These are phyloP conservation scores for Aricia artaxerxes DNA, from an alignment of 2,888 invertebrate species.

Conservation along the genomic window DNA sequence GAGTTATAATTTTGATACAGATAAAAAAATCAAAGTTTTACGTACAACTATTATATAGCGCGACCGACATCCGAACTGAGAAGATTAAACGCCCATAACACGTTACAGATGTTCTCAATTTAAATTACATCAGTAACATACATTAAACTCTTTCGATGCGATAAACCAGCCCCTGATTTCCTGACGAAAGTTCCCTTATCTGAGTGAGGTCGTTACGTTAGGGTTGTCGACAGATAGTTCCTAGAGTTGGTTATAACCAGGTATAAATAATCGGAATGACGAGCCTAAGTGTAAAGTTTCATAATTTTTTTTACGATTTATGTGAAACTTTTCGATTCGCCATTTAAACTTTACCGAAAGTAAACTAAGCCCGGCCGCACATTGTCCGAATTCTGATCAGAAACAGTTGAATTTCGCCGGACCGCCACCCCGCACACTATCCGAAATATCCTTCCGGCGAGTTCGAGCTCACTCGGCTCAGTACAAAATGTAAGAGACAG, in stretches of 20 bases:
- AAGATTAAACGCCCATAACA: not conserved
- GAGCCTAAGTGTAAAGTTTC: not conserved
- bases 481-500: no score
- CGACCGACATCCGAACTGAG: not conserved
- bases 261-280: not conserved
- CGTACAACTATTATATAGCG: not conserved
- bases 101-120: slow-evolving; percentile 18
- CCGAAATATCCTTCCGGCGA: no score
- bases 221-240: slow-evolving; percentile 59
- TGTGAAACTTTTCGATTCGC: no score
- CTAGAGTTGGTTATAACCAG: not conserved
- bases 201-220: slow-evolving; percentile 71
- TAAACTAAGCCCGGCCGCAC: no score
- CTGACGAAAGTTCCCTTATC: slow-evolving; percentile 76
- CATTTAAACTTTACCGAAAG: no score
- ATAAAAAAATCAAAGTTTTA: not conserved
- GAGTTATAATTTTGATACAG: not conserved
- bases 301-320: no score
- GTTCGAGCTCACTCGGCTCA: no score
- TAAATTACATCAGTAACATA: slow-evolving; percentile 45
- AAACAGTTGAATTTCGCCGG: no score
- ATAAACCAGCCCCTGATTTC: slow-evolving; percentile 65
- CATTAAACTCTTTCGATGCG: slow-evolving; percentile 74
- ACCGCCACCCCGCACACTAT: no score
- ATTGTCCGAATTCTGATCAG: no score